Conservation (phyloP, 2,797 vertebrate genomes). For the Phoebastria nigripes region DNA sequence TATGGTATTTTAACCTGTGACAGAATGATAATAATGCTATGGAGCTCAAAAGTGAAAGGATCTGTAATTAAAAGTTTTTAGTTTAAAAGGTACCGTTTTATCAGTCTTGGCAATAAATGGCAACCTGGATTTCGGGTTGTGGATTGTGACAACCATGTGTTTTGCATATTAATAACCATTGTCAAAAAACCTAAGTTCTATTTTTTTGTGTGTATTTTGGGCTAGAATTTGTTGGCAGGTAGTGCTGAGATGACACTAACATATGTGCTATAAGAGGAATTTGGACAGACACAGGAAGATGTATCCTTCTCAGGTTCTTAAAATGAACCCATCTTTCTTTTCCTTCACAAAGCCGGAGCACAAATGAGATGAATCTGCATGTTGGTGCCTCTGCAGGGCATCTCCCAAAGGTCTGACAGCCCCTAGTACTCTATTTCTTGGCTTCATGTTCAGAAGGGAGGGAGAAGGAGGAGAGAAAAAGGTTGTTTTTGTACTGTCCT, state of each 20-base stretch:
- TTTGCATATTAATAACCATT: neutral
- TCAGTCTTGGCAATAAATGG: neutral
- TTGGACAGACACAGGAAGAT: neutral
- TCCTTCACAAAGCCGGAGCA: neutral
- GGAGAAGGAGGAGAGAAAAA: neutral
- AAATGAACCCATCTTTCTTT: neutral
- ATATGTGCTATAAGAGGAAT: neutral
- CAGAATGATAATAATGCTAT: neutral
- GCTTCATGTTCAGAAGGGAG: neutral
- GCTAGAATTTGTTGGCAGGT: neutral
- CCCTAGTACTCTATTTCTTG: neutral
- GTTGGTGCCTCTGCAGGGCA: neutral
- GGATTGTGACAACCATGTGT: neutral
- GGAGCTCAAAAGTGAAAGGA: neutral
- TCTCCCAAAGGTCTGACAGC: neutral
- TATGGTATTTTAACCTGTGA: neutral
- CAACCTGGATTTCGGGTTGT: neutral
- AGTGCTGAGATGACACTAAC: neutral
- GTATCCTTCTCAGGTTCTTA: neutral
- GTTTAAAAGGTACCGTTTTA: neutral
- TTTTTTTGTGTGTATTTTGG: neutral
- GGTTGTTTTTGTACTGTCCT: conserved; percentile 30
- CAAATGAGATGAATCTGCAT: neutral
- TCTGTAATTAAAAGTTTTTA: neutral
- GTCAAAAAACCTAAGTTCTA: neutral